Evolutionary conservation across 2,113 vertebrate genomes (phyloP).

Genomic region (Mirounga angustirostris): DNA sequence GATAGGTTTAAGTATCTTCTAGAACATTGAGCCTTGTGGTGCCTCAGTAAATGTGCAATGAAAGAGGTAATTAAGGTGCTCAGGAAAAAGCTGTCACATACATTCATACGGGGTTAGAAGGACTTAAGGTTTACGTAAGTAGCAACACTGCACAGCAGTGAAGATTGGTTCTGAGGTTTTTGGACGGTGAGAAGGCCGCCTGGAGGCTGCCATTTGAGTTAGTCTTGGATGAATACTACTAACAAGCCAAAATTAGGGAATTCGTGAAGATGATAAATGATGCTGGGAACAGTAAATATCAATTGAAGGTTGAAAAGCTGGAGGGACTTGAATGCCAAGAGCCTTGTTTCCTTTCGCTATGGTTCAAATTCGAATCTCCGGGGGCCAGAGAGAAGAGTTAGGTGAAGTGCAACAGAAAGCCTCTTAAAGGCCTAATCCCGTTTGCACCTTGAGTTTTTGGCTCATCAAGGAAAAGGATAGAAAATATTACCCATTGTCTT

Average conservation of each 20-base stretch:
- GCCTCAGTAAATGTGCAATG: neutral
- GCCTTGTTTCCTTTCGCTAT: neutral
- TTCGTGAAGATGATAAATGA: constrained; percentile 32
- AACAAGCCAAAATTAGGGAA: constrained; percentile 1
- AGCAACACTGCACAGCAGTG: neutral
- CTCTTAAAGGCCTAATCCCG: constrained; percentile 8
- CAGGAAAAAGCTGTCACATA: neutral
- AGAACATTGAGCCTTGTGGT: neutral
- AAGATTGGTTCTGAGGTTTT: neutral
- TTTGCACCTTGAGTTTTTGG: constrained; percentile 67
- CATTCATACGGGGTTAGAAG: neutral
- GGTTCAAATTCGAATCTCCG: neutral
- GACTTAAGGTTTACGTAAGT: neutral
- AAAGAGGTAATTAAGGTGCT: neutral
- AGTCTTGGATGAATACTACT: neutral
- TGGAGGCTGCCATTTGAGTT: neutral
- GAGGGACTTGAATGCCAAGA: neutral
- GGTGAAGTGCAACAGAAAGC: neutral
- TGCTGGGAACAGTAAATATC: neutral
- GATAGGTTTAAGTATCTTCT: neutral
- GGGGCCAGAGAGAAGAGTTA: neutral
- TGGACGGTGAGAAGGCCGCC: neutral
- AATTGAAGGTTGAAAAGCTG: neutral
- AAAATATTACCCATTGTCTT: constrained; percentile 61
- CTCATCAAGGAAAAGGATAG: constrained; percentile 11